Conservation (phyloP, 2,888 invertebrate species). For the Slavum lentiscoides region DNA sequence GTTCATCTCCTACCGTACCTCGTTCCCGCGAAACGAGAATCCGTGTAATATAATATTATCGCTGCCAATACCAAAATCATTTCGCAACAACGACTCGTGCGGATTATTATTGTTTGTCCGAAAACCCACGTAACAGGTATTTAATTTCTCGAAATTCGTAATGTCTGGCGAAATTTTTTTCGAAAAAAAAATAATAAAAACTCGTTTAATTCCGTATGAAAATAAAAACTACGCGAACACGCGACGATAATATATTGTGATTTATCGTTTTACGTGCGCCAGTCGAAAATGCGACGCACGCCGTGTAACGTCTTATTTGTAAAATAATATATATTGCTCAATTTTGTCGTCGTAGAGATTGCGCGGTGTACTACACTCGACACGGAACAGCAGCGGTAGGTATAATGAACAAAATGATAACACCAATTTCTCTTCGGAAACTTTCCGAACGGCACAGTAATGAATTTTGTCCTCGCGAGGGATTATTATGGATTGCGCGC, state of each 20-base stretch:
- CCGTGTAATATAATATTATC: too few relatives aligned
- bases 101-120: too few relatives aligned
- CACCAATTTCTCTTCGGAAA: slow-evolving; percentile 39
- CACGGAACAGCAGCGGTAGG: not conserved
- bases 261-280: not conserved
- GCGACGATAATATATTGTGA: not conserved
- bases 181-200: too few relatives aligned
- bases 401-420: slow-evolving; percentile 41
- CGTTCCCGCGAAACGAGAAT: too few relatives aligned
- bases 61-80: too few relatives aligned
- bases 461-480: slow-evolving; percentile 24
- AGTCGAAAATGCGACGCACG: not conserved
- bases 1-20: too few relatives aligned
- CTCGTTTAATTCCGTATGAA: too few relatives aligned
- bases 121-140: too few relatives aligned
- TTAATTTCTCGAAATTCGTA: too few relatives aligned
- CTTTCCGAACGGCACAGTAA: slow-evolving; percentile 19
- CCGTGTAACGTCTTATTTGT: slow-evolving; percentile 16
- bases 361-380: not conserved
- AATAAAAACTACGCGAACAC: too few relatives aligned
- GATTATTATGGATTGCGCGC: not conserved
- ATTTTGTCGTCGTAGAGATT: not conserved
- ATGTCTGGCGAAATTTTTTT: too few relatives aligned
- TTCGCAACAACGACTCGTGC: too few relatives aligned
- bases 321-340: slow-evolving; percentile 23